Evolutionary conservation across 2,113 vertebrate genomes (phyloP), one percentile per base, ranked within the genome.

Genomic region (Malurus cyaneus): DNA sequence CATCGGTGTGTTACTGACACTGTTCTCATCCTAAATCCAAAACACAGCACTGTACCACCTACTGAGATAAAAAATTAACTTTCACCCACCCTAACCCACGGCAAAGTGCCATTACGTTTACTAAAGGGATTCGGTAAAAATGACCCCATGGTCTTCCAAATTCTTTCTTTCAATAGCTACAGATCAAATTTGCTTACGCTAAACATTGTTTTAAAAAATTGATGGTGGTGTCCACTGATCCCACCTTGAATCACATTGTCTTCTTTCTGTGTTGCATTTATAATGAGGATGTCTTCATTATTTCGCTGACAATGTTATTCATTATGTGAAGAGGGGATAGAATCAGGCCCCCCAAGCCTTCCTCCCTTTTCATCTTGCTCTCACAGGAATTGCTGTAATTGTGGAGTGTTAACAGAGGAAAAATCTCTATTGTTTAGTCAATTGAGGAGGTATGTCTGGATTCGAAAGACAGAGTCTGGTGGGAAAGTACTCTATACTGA

Each of bases 101-200:
- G 14, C 13, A 64, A 80, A 64, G 42, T 88, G 28, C 79, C 61
- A 65, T 95, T 94, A 91, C 32, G 42, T 65, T 90, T 72, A 74
- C 60, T 47, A 57, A 92, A 96, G 34, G 26, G 36, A 66, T 87
- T 92, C 73, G 83, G 20, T 80, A 73, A 77, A 93, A 95, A 41
- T n/a, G 18, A 59, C 29, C 42, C 8, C 8, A 14, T 90, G 29
- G 29, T 77, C 50, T 82, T 60, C 25, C 52, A 95, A 41, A 81
- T 90, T 86, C 92, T 20, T 80, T 79, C 36, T 65, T 79, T 88
- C 74, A 56, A 6, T 64, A 66, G 56, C n/a, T 92, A 81, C 42
- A 64, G 84, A 78, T 86, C 49, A 57, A 72, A 74, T 93, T 47
- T 89, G 12, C 76, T 70, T 49, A 76, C 67, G 83, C 79, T 53